Conservation (phyloP, 2,113 vertebrate species). For the Odontesthes bonariensis region DNA sequence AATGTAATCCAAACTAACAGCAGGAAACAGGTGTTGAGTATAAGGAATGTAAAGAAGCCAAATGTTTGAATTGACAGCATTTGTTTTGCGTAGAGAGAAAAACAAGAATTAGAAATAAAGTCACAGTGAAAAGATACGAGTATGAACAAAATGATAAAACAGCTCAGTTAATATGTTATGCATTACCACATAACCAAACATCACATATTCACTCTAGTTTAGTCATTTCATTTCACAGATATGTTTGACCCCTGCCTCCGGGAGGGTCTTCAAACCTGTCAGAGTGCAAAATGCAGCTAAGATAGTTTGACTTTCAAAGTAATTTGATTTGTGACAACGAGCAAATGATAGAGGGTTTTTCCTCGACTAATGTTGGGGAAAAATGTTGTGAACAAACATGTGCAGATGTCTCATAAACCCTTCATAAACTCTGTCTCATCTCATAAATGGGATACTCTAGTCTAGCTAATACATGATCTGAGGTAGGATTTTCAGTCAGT, state of each 20-base stretch:
- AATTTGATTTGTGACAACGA: background rate
- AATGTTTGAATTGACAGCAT: background rate
- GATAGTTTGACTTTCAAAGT: background rate
- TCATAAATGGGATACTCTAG: constrained; percentile 15
- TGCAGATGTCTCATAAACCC: constrained; percentile 8
- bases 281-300: too few species aligned
- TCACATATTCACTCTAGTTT: background rate
- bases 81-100: constrained; percentile 11
- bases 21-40: constrained; percentile 8
- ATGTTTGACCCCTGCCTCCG: background rate
- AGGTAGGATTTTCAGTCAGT: background rate
- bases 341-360: constrained; percentile 1
- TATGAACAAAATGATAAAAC: too few species aligned
- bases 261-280: background rate
- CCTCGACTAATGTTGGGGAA: constrained; percentile 1
- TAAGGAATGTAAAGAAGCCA: background rate
- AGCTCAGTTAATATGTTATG: too few species aligned
- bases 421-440: background rate
- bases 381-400: constrained; percentile 22
- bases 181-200: background rate
- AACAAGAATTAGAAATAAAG: background rate
- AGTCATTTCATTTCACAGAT: background rate
- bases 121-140: background rate
- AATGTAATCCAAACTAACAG: constrained; percentile 39
- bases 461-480: background rate